Evolutionary conservation across 1,140 invertebrate genomes (phyloP).

Genomic region (Cecropterus lyciades): DNA sequence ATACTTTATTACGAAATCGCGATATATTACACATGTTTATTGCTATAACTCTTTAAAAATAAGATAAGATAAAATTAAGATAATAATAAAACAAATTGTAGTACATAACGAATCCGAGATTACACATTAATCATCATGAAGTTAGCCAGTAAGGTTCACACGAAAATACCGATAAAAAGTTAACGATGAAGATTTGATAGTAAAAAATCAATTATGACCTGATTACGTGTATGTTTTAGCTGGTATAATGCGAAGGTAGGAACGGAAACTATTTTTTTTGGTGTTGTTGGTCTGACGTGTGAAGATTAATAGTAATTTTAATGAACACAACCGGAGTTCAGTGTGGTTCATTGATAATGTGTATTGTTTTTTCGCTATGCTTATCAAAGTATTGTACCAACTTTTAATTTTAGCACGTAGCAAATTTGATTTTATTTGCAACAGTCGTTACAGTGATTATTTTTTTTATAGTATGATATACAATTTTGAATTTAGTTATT

Average conservation of each 20-base stretch:
- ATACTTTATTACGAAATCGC: too few relatives aligned
- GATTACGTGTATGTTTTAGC: neutral
- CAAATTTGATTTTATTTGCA: too few relatives aligned
- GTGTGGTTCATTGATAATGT: too few relatives aligned
- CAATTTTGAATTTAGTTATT: too few relatives aligned
- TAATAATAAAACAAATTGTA: neutral
- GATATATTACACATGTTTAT: too few relatives aligned
- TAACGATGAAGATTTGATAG: neutral
- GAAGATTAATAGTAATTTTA: neutral
- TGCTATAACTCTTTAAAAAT: neutral
- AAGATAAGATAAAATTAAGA: neutral
- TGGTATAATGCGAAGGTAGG: neutral
- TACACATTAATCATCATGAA: neutral
- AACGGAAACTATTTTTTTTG: constrained; percentile 4
- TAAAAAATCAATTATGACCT: constrained; percentile 6
- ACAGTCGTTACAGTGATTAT: too few relatives aligned
- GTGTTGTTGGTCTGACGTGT: neutral
- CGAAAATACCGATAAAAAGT: constrained; percentile 1
- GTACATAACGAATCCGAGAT: neutral
- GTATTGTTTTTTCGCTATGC: too few relatives aligned
- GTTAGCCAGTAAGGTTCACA: constrained; percentile 2
- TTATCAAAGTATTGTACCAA: too few relatives aligned
- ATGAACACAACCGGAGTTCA: neutral
- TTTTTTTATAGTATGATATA: too few relatives aligned
- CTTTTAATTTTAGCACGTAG: too few relatives aligned